Percentiles rank a stretch among this genome's conserved stretches.
These are phyloP conservation scores for Leptarthrus brevirostris DNA, from an alignment of 2,888 invertebrate genomes.

Conservation along the genomic window DNA sequence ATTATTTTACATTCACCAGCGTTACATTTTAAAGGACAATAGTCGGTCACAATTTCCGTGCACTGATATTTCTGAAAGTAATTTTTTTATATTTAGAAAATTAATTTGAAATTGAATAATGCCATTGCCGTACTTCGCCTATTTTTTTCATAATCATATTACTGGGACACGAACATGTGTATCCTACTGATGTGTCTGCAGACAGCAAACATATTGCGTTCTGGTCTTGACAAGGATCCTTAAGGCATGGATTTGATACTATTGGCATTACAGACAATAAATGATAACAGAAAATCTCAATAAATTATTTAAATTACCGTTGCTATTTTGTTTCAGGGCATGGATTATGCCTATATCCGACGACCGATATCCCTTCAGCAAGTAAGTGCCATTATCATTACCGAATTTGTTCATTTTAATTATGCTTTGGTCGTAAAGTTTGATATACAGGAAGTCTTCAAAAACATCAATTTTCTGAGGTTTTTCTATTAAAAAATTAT, in stretches of 20 bases:
- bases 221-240: slow-evolving; percentile 70
- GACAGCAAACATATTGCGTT: slow-evolving; percentile 74
- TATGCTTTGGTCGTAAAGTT: slow-evolving; percentile 74
- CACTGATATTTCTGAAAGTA: slow-evolving; percentile 56
- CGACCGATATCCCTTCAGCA: slow-evolving; percentile 71
- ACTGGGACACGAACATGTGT: slow-evolving; percentile 72
- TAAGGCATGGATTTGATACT: slow-evolving; percentile 72
- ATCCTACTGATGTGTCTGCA: slow-evolving; percentile 64
- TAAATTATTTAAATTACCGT: slow-evolving; percentile 64
- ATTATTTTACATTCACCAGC: slow-evolving; percentile 72
- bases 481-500: slow-evolving; percentile 65
- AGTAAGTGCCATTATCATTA: slow-evolving; percentile 69
- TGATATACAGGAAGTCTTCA: slow-evolving; percentile 77
- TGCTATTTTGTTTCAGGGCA: slow-evolving; percentile 72
- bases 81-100: not conserved
- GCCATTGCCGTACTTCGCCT: slow-evolving; percentile 56
- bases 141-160: slow-evolving; percentile 65
- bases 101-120: too few relatives aligned
- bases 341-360: slow-evolving; percentile 77
- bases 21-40: slow-evolving; percentile 72
- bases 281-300: too few relatives aligned
- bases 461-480: slow-evolving; percentile 80
- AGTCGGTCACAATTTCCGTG: slow-evolving; percentile 62
- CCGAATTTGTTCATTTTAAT: slow-evolving; percentile 77
- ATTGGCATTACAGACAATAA: too few relatives aligned